phyloP scores from a whole-genome alignment of 2,113 vertebrate species.

The Canis aureus region DNA sequence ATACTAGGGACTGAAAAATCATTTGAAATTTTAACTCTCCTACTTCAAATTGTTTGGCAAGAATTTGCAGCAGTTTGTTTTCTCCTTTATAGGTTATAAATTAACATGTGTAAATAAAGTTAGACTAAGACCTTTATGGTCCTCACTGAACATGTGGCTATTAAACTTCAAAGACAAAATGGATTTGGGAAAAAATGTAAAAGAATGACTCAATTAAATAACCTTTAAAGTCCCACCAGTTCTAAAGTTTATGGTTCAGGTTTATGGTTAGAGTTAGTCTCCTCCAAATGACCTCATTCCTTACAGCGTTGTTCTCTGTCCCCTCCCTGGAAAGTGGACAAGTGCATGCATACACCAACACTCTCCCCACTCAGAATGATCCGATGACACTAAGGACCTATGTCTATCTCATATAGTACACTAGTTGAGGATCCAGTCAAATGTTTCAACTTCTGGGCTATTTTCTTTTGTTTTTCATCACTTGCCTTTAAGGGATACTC shows the following conservation, averaged over 20 bases:
- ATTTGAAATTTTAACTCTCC: slow-evolving; percentile 21
- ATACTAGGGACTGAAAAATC: neutral
- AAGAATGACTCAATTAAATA: neutral
- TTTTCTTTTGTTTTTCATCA: slow-evolving; percentile 10
- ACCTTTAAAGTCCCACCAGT: neutral
- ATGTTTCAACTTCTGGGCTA: neutral
- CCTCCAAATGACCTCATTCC: neutral
- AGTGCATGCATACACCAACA: fast-evolving
- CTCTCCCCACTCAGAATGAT: neutral
- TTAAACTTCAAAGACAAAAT: slow-evolving; percentile 23
- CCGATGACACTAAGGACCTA: neutral
- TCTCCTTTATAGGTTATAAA: slow-evolving; percentile 15
- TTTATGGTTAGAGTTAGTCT: neutral
- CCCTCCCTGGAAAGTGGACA: neutral
- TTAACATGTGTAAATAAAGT: neutral
- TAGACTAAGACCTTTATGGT: neutral
- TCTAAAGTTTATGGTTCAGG: neutral
- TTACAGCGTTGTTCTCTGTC: neutral
- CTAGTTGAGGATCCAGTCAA: neutral
- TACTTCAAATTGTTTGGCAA: neutral
- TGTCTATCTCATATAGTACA: neutral
- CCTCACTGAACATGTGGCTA: neutral
- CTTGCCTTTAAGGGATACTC: slow-evolving; percentile 39
- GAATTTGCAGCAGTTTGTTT: neutral
- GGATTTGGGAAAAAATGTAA: neutral